Conservation (phyloP, 2,113 vertebrate species). For the Chaenocephalus aceratus region DNA sequence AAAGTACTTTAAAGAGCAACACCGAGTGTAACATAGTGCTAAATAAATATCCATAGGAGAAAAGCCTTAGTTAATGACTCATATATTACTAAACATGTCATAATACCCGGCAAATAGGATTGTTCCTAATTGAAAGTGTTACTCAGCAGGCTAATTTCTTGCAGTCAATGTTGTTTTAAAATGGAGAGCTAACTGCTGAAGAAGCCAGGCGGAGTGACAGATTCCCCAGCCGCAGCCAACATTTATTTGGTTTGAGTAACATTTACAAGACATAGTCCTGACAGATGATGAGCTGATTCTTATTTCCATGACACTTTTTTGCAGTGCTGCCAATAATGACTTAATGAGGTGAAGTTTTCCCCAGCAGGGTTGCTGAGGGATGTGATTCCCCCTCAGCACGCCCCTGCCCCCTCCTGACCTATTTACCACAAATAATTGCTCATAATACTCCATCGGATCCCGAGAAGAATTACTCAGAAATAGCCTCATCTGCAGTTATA, state of each 20-base stretch:
- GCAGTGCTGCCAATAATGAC: slow-evolving; percentile 40
- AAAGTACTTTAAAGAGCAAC: slow-evolving; percentile 1
- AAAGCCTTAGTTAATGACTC: slow-evolving; percentile 40
- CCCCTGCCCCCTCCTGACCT: slow-evolving; percentile 59
- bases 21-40: neutral
- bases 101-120: slow-evolving; percentile 53
- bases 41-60: neutral
- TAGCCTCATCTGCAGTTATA: slow-evolving; percentile 45
- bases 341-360: slow-evolving; percentile 32
- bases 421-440: slow-evolving; percentile 69
- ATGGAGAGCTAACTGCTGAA: slow-evolving; percentile 5
- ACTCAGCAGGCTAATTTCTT: slow-evolving; percentile 13
- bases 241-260: slow-evolving; percentile 22
- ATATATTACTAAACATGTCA: slow-evolving; percentile 27
- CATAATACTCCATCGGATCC: slow-evolving; percentile 28
- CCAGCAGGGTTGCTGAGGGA: slow-evolving; percentile 40
- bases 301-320: slow-evolving; percentile 8
- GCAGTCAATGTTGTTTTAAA: neutral
- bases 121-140: slow-evolving; percentile 42
- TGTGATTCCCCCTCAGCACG: slow-evolving; percentile 40
- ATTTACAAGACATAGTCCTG: slow-evolving; percentile 16
- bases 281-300: slow-evolving; percentile 32
- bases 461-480: slow-evolving; percentile 31
- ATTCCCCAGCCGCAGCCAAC: slow-evolving; percentile 11
- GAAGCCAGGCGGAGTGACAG: slow-evolving; percentile 4